Base-by-base conservation (phyloP, 2,797 vertebrate species). In the Discoglossus pictus region DNA sequence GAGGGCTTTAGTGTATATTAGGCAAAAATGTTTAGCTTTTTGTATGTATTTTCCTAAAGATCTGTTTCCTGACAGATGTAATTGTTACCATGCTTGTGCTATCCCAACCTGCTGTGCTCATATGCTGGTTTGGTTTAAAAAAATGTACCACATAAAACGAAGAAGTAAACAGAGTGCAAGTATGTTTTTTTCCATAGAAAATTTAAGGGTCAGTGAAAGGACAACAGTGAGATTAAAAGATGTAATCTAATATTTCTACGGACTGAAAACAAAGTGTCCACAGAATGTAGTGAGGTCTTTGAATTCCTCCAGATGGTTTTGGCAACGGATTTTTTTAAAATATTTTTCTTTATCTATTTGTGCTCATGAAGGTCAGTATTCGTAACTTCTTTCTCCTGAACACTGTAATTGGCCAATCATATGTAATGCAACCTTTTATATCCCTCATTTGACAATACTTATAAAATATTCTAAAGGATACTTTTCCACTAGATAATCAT, bases 191-290 rank as follows among this genome's bases (percentile, higher is more conserved):
- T 27, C 75, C 65, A 46, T 72, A 48, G 47, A 62, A 71, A 70
- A 65, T 15, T 36, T 40, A 17, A 7, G 64, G 77, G 67, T 81
- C 79, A 80, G 71, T 58, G 74, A 73, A 53, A 82, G 79, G 83
- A 78, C 83, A 80, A 23, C 61, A 56, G 39, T 0, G 56, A 65
- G 27, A 60, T 18, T 23, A 13, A 27, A 20, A 72, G 74, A 74
- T 73, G 36, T 20, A 42, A 65, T 74, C 51, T 73, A 58, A 40
- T 25, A 56, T 63, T 25, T 65, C 65, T 65, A 34, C 53, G 34
- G 13, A 10, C 27, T 51, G 62, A 65, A 76, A 65, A 40, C 15
- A 27, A 27, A 50, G 55, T 52, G 6, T 42, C 43, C 72, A 67
- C 66, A 61, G 53, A 39, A 62, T 9, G 21, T 7, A 65, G 63